phyloP scores from a whole-genome alignment of 2,113 vertebrate species.

The Furnarius figulus region DNA sequence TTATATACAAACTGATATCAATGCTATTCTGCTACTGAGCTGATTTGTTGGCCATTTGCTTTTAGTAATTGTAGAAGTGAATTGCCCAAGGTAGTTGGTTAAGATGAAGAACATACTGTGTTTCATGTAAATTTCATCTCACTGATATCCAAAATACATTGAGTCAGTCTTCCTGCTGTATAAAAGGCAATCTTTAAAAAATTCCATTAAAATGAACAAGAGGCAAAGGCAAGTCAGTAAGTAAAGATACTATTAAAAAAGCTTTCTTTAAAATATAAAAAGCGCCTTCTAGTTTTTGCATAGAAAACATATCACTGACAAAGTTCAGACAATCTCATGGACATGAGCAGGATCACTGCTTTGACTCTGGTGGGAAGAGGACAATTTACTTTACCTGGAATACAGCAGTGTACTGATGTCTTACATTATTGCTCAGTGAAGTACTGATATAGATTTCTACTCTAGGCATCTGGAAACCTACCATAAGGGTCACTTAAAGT shows the following conservation, averaged over 20 bases:
- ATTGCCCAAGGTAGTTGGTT: not conserved
- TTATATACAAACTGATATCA: not conserved
- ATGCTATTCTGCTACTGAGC: not conserved
- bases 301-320: not conserved
- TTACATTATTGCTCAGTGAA: not conserved
- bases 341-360: not conserved
- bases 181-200: not conserved
- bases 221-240: not conserved
- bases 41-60: not conserved
- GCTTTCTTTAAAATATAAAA: not conserved
- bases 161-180: not conserved
- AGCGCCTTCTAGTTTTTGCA: not conserved
- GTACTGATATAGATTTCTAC: not conserved
- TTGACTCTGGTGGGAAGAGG: not conserved
- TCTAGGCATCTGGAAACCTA: not conserved
- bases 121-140: not conserved
- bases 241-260: not conserved
- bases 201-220: not conserved
- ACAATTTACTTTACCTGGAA: not conserved
- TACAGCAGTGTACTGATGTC: not conserved
- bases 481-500: constrained; percentile 1
- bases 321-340: not conserved
- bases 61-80: not conserved
- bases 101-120: not conserved
- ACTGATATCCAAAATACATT: not conserved